These are phyloP conservation scores for Spinus olivaceus DNA, from an alignment of 2,797 vertebrate genomes.

Conservation along the genomic window DNA sequence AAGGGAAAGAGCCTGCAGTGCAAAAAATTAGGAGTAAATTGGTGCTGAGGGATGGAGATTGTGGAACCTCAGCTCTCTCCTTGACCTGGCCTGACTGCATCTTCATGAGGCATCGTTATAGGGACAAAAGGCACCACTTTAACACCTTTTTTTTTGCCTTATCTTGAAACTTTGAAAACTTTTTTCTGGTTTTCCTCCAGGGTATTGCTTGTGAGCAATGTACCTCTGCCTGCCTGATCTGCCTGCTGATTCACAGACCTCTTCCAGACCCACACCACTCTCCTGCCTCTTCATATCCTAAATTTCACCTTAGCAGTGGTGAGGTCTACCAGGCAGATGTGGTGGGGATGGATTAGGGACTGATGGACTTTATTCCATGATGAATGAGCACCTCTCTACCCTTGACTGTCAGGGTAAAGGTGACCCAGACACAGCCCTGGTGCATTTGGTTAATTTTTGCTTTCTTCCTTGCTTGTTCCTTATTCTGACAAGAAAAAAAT, in stretches of 20 bases:
- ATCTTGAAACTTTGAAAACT: not conserved
- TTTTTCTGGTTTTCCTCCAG: not conserved
- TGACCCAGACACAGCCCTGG: not conserved
- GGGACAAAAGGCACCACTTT: not conserved
- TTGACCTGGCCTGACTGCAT: not conserved
- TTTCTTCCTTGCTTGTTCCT: not conserved
- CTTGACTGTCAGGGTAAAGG: not conserved
- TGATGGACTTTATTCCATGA: not conserved
- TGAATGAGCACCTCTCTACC: not conserved
- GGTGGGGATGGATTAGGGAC: not conserved
- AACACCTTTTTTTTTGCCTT: not conserved
- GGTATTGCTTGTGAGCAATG: not conserved
- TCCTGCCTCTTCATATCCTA: not conserved
- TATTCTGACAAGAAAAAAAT: not conserved
- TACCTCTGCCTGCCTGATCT: not conserved
- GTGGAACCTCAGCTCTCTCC: not conserved
- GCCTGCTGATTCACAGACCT: not conserved
- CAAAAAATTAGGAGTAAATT: not conserved
- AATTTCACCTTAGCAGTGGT: not conserved
- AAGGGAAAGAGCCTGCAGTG: not conserved
- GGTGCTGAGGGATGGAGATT: not conserved
- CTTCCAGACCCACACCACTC: not conserved
- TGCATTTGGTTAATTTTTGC: not conserved
- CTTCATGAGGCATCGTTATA: fast-evolving
- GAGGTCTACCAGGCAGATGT: not conserved